Base-by-base conservation (phyloP, 2,113 vertebrate genomes). In the Oryzias curvinotus region DNA sequence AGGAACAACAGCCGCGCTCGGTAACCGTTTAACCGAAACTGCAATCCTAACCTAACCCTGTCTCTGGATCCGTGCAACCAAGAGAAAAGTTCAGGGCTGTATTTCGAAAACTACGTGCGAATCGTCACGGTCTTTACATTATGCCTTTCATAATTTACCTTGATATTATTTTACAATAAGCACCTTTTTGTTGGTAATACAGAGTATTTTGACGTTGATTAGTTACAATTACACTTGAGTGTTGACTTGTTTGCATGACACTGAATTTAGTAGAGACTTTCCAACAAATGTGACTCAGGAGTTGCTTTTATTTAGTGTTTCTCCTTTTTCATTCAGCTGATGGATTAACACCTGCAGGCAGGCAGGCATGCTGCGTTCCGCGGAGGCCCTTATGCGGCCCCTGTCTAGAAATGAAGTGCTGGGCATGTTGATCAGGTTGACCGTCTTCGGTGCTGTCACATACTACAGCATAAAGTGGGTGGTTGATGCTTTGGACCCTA, bases 391-490 rank as follows among this genome's bases (percentile, higher is more conserved):
- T 55, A 52, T 91, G 59, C 85, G 90, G 43, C 92, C 91, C 0
- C 51, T 94, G 66, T 87, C 88, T 65, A 85, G 90, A 49, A 92
- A 81, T 16, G 91, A 93, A 53, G 90, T 93, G 51, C 58, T 93
- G 52, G 86, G 89, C 17, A 76, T 92, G 83, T 25, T 93, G 50
- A 46, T 93, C 51, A 87, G 91, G 57, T 56, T 93, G 71, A 91
- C 90, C 5, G 67, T 93, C 49, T 93, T 94, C 69, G 91, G 91
- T 4, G 90, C 91, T 6, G 89, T 83, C 1, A 93, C 92, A 0
- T 93, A 94, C 75, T 94, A 89, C 73, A 89, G 90, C 75, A 93
- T 94, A 65, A 92, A 92, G 56, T 93, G 92, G 90, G 88, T 93
- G 19, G 76, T 93, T 1, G 93, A 94, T 0, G 91, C 90, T 3